These are phyloP conservation scores for Drosophila dives DNA, from an alignment of 2,888 invertebrate species.

Conservation along the genomic window DNA sequence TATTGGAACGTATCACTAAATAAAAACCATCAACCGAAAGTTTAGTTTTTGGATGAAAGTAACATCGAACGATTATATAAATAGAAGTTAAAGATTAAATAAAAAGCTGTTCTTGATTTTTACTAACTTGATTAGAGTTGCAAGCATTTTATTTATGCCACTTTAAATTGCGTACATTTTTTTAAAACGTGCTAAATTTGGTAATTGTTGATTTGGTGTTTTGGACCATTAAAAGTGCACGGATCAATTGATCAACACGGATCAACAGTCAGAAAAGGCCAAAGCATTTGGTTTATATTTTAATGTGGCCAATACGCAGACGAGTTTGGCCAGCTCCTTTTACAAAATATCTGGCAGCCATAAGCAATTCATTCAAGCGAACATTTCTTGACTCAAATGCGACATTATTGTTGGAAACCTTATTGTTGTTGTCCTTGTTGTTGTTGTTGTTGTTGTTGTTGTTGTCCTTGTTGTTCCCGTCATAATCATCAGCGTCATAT, in stretches of 20 bases:
- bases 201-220: conserved; percentile 51
- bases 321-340: conserved; percentile 19
- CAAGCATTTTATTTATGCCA: not conserved
- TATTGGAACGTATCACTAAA: not conserved
- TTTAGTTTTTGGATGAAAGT: not conserved
- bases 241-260: conserved; percentile 64
- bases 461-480: conserved; percentile 16
- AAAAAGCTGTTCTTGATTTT: not conserved
- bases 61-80: not conserved
- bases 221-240: conserved; percentile 73
- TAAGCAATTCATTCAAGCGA: conserved; percentile 57
- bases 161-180: not conserved
- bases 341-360: conserved; percentile 31
- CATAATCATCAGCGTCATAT: conserved; percentile 74
- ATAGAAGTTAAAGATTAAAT: not conserved
- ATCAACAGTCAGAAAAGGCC: conserved; percentile 46
- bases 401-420: conserved; percentile 1
- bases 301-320: conserved; percentile 51
- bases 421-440: not conserved
- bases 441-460: not conserved
- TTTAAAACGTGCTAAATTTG: conserved; percentile 40
- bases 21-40: not conserved
- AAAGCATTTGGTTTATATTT: conserved; percentile 62
- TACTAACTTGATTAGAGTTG: not conserved
- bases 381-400: conserved; percentile 45